phyloP scores from a whole-genome alignment of 2,797 vertebrate genomes.

The Cephalopachus bancanus region DNA sequence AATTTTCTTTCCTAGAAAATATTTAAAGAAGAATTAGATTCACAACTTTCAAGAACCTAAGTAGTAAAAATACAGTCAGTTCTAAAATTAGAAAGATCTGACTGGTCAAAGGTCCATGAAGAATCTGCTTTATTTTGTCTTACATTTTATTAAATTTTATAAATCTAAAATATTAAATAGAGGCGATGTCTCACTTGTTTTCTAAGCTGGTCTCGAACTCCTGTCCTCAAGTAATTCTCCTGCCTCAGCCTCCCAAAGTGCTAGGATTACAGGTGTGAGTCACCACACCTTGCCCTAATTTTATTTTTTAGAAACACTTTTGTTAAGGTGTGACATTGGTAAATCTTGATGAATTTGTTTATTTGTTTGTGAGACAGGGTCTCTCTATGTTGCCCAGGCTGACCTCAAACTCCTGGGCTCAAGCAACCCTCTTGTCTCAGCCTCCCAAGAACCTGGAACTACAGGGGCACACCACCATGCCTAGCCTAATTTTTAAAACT shows the following conservation, averaged over 20 bases:
- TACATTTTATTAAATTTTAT: too few species aligned
- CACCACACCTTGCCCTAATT: too few species aligned
- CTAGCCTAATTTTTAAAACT: not conserved
- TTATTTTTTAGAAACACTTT: not conserved
- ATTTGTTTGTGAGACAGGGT: not conserved
- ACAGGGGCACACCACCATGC: not conserved
- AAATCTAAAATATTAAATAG: too few species aligned
- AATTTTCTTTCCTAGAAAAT: conserved; percentile 8
- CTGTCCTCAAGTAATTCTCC: too few species aligned
- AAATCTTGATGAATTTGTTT: not conserved
- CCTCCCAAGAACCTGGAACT: not conserved
- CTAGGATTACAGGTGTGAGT: too few species aligned
- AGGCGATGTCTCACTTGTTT: too few species aligned
- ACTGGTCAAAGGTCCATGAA: not conserved
- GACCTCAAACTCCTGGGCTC: not conserved
- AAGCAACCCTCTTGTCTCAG: not conserved
- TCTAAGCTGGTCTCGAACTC: too few species aligned
- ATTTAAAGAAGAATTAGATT: conserved; percentile 1
- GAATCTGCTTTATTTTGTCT: not conserved
- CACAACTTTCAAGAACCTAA: not conserved
- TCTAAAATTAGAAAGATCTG: conserved; percentile 11
- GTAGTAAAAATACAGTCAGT: not conserved
- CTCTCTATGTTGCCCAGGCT: not conserved
- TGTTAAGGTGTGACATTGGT: not conserved
- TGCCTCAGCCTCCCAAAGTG: too few species aligned